Evolutionary conservation across 2,797 vertebrate species (phyloP).

Genomic region (Enteromius treurensis): DNA sequence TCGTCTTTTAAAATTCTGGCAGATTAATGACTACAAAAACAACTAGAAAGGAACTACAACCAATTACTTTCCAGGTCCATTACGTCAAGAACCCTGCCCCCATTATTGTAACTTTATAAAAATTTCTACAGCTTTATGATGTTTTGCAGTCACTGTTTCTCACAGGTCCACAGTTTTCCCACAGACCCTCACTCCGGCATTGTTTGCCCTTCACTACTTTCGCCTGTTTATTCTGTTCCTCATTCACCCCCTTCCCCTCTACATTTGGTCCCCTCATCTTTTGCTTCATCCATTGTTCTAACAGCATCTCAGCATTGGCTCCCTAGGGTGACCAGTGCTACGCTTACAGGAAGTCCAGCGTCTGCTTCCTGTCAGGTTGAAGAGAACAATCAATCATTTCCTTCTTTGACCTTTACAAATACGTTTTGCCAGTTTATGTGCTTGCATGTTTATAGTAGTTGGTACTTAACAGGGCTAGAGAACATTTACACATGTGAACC

Average conservation of each 20-base stretch:
- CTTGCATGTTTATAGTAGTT: conserved; percentile 18
- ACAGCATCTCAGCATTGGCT: conserved; percentile 63
- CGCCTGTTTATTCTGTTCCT: conserved; percentile 19
- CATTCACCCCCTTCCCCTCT: background rate
- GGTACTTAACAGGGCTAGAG: conserved; percentile 13
- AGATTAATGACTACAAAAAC: no score
- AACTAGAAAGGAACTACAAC: no score
- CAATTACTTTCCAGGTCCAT: no score
- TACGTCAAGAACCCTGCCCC: no score
- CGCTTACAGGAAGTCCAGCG: conserved; percentile 72
- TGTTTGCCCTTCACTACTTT: conserved; percentile 3
- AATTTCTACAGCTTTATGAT: background rate
- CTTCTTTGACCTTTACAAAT: conserved; percentile 39
- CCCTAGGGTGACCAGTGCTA: conserved; percentile 56
- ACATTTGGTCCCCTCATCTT: conserved; percentile 5
- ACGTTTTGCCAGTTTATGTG: conserved; percentile 14
- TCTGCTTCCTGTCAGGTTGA: conserved; percentile 73
- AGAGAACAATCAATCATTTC: conserved; percentile 72
- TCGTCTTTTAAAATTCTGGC: no score
- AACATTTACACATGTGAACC: conserved; percentile 29
- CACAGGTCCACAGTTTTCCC: conserved; percentile 9
- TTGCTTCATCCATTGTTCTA: conserved; percentile 45
- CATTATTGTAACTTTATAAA: background rate
- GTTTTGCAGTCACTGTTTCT: background rate
- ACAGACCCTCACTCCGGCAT: background rate